phyloP scores from a whole-genome alignment of 2,888 invertebrate species.

The Pedicia rivosa region DNA sequence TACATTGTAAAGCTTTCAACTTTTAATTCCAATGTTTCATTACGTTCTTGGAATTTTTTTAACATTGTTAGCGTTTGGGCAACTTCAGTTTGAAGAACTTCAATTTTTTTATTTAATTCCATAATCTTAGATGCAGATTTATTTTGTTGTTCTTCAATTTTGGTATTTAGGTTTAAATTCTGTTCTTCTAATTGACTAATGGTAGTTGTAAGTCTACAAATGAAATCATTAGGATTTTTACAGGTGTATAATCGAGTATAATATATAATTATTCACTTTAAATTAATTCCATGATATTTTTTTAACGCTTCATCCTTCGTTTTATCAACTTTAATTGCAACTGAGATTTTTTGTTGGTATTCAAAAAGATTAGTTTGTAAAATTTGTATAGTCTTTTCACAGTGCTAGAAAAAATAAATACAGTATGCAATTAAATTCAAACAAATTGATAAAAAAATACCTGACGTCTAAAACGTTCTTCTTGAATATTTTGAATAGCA shows the following conservation, averaged over 20 bases:
- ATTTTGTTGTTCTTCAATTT: conserved; percentile 16
- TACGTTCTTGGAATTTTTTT: conserved; percentile 49
- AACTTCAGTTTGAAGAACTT: conserved; percentile 51
- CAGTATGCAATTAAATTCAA: neutral
- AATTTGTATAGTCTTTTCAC: conserved; percentile 58
- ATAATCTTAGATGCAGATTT: conserved; percentile 26
- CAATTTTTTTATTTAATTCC: conserved; percentile 33
- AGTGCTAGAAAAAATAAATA: conserved; percentile 38
- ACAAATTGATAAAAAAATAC: conserved; percentile 31
- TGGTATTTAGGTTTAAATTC: conserved; percentile 11
- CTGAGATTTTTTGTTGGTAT: conserved; percentile 62
- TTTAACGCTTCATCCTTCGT: conserved; percentile 54
- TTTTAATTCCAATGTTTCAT: conserved; percentile 36
- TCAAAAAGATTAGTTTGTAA: conserved; percentile 57
- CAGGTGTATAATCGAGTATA: no score
- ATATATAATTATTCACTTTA: conserved; percentile 27
- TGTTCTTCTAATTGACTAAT: neutral
- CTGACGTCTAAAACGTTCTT: conserved; percentile 60
- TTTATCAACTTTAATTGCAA: conserved; percentile 60
- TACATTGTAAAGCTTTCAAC: conserved; percentile 26
- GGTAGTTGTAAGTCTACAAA: neutral
- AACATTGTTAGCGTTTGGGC: conserved; percentile 53
- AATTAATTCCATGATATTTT: conserved; percentile 47
- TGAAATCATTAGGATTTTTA: no score
- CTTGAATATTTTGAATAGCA: conserved; percentile 43